Evolutionary conservation across 2,797 vertebrate genomes (phyloP), one percentile per base, ranked within the genome.

Genomic region (Anniella stebbinsi): DNA sequence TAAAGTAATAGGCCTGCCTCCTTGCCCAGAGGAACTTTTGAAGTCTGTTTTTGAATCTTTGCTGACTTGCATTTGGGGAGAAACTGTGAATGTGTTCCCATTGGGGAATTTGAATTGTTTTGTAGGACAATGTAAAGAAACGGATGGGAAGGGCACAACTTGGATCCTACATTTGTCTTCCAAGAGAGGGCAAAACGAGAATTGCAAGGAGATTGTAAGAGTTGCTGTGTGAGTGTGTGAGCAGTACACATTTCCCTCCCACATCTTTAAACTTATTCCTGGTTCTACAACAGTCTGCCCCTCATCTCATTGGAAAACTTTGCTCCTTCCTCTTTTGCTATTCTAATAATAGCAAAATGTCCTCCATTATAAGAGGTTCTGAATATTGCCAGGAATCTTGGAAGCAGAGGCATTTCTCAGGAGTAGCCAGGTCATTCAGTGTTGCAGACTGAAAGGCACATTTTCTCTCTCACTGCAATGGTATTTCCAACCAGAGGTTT

Each of bases 1-100:
- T 89, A 84, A 84, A 89, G 28, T 88, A 83, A 88, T 63, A 48
- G 21, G 63, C 33, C 60, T 67, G 57, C 41, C 57, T 89, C 60
- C 72, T 51, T 77, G 41, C 72, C 80, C 60, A 76, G 81, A 77
- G 41, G 81, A 51, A 30, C 21, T 77, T 77, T 69, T 12, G 9
- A 77, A 36, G 41, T 18, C 6, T 76, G 81, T 3, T 67, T 51
- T 77, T n/a, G 5, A 67, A 66, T 83, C 72, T 51, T 76, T 89
- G 81, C 88, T 89, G 80, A 77, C 70, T 89, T 38, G 57, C 72
- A 67, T 67, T 76, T 84, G 23, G 21, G 81, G 60, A 77, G 72
- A 76, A 67, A 33, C 15, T 51, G 54, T 23, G 38, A 30, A 45
- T 57, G 77, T 72, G 36, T 84, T 76, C 70, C 80, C 28, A 0